These are phyloP conservation scores for Hirtodrosophila cameraria DNA, from an alignment of 2,888 invertebrate species.

Conservation along the genomic window DNA sequence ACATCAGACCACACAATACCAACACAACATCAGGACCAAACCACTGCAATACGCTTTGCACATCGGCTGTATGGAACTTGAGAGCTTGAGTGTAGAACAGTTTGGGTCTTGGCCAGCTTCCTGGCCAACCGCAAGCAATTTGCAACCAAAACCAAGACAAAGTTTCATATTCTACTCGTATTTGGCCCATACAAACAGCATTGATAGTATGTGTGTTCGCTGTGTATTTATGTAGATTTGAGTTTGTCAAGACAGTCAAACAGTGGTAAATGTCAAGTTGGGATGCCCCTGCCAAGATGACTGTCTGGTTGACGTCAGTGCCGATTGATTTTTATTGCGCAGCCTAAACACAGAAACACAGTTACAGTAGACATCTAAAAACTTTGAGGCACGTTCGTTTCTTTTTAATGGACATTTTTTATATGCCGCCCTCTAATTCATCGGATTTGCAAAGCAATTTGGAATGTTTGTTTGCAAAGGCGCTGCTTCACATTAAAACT, in stretches of 20 bases:
- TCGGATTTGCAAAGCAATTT: constrained; percentile 59
- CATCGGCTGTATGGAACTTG: constrained; percentile 8
- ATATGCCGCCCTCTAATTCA: constrained; percentile 33
- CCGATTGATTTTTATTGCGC: constrained; percentile 62
- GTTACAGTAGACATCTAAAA: constrained; percentile 23
- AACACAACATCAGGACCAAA: neutral
- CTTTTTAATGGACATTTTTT: constrained; percentile 40
- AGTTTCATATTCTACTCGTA: constrained; percentile 40
- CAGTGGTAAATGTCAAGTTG: constrained; percentile 42
- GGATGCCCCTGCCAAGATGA: constrained; percentile 13
- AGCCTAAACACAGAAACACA: neutral
- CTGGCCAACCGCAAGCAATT: constrained; percentile 57
- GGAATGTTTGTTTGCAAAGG: constrained; percentile 51
- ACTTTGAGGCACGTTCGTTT: constrained; percentile 54
- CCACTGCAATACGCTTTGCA: constrained; percentile 18
- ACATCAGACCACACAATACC: constrained; percentile 26
- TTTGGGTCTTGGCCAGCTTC: constrained; percentile 17
- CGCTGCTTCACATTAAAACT: constrained; percentile 8
- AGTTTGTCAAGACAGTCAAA: constrained; percentile 15
- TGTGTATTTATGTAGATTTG: constrained; percentile 1
- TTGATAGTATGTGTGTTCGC: neutral
- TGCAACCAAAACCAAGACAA: constrained; percentile 42
- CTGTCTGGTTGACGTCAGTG: constrained; percentile 61
- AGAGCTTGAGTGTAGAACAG: constrained; percentile 21
- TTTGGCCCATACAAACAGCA: constrained; percentile 18